Evolutionary conservation across 2,113 vertebrate genomes (phyloP).

Genomic region (Formicarius rufipectus): DNA sequence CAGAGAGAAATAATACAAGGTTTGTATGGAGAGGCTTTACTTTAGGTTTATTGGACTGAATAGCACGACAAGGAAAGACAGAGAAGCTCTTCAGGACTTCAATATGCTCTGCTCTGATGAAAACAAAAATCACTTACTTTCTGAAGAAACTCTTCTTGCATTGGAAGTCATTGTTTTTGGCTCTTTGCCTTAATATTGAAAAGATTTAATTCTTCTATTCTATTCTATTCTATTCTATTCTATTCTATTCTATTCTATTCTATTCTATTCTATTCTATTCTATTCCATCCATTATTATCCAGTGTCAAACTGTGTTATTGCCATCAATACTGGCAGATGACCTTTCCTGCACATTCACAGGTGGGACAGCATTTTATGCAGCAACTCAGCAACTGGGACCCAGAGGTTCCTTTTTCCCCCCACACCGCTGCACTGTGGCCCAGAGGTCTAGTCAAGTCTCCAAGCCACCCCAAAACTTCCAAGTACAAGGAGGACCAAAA

Average conservation of each 20-base stretch:
- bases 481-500: background rate
- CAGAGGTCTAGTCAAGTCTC: background rate
- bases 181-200: background rate
- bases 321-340: background rate
- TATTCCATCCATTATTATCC: background rate
- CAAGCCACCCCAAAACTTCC: background rate
- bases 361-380: background rate
- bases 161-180: background rate
- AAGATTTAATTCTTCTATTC: background rate
- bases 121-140: background rate
- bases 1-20: background rate
- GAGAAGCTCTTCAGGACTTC: background rate
- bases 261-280: background rate
- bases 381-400: background rate
- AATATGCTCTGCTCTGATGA: background rate
- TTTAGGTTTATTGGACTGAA: background rate
- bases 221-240: background rate
- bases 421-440: fast-evolving
- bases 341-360: background rate
- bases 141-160: background rate
- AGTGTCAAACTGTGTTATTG: background rate
- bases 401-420: background rate
- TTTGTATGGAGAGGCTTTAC: background rate
- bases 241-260: background rate
- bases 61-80: background rate